A percentile compares a stretch with the other conserved stretches of the same genome.
phyloP scores from a whole-genome alignment of 2,888 invertebrate species.

The Kryphioiulus occultus region DNA sequence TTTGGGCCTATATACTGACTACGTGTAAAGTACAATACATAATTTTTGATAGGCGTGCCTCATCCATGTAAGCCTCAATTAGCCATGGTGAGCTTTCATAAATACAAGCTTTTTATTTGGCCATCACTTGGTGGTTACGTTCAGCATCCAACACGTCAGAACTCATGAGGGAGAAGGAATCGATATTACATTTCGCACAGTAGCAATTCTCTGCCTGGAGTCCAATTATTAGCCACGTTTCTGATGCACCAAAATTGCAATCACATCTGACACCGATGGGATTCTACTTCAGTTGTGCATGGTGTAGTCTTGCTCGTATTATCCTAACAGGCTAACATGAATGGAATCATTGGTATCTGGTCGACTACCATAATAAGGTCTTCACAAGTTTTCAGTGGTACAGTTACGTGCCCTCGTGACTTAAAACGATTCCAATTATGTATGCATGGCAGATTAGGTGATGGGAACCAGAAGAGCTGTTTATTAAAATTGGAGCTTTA shows the following conservation, averaged over 20 bases:
- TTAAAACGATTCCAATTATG: neutral
- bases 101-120: neutral
- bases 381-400: neutral
- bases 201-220: neutral
- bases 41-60: neutral
- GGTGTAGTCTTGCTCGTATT: neutral
- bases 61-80: neutral
- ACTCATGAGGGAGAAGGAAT: neutral
- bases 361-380: no score
- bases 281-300: neutral
- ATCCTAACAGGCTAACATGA: neutral
- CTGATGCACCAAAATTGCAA: slow-evolving; percentile 8
- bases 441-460: neutral
- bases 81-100: neutral
- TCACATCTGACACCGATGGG: neutral
- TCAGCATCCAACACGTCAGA: slow-evolving; percentile 14
- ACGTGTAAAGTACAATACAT: no score
- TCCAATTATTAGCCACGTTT: neutral
- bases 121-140: neutral
- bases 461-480: neutral
- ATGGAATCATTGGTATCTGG: neutral
- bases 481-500: neutral
- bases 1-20: no score
- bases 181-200: neutral
- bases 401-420: neutral